These are phyloP conservation scores for Scolopax bukidnonensis DNA, from an alignment of 2,797 vertebrate genomes.

Conservation along the genomic window DNA sequence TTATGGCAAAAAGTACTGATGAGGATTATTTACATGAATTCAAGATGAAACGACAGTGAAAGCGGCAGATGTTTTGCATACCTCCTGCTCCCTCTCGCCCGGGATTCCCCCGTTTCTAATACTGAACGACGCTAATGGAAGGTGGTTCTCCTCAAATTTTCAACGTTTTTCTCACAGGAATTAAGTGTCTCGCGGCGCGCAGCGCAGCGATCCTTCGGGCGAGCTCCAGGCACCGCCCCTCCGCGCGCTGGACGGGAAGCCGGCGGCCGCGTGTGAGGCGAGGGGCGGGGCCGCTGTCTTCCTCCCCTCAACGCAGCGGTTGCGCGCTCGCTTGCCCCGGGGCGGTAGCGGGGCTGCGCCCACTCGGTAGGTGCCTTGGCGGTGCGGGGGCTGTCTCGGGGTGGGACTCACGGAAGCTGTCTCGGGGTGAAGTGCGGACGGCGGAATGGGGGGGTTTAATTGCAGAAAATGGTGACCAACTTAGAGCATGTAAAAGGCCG, in stretches of 20 bases:
- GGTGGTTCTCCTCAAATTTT: neutral
- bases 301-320: neutral
- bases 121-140: accelerated
- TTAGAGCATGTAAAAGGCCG: neutral
- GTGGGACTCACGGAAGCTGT: neutral
- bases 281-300: neutral
- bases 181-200: accelerated
- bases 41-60: neutral
- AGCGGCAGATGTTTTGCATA: neutral
- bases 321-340: neutral
- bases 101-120: neutral
- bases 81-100: neutral
- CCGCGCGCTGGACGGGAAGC: neutral
- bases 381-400: neutral
- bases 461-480: accelerated
- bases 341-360: neutral
- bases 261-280: neutral
- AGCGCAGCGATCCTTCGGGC: accelerated
- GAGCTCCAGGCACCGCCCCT: accelerated
- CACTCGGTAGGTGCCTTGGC: neutral
- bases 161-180: neutral
- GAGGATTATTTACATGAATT: neutral
- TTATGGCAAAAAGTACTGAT: neutral
- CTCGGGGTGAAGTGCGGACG: neutral
- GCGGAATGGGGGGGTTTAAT: neutral